These are phyloP conservation scores for Caenorhabditis imperialis DNA, from an alignment of 2,888 invertebrate species.

Conservation along the genomic window DNA sequence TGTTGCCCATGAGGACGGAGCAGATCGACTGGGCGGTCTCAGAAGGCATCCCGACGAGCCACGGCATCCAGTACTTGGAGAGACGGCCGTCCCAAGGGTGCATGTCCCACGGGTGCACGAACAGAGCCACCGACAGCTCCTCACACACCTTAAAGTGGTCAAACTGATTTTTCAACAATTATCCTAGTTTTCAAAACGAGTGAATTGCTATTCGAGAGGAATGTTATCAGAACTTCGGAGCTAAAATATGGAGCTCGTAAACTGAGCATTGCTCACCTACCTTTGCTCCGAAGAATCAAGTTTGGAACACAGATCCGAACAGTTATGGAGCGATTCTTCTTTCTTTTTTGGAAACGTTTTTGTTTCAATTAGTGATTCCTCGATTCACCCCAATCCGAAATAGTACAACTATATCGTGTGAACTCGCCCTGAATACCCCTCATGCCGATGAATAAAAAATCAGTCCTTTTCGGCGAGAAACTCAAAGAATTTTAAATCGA, in stretches of 20 bases:
- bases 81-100: slow-evolving; percentile 80
- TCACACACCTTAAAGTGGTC: slow-evolving; percentile 79
- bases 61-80: slow-evolving; percentile 82
- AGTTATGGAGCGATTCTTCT: no score
- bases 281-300: no score
- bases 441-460: slow-evolving; percentile 2
- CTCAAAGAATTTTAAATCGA: background rate
- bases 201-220: no score
- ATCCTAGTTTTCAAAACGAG: no score
- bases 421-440: no score
- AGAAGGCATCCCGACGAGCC: slow-evolving; percentile 82
- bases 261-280: no score
- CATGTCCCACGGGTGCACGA: slow-evolving; percentile 83
- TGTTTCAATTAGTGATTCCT: background rate
- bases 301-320: no score
- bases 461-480: background rate
- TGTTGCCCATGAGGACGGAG: slow-evolving; percentile 81
- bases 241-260: no score
- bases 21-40: slow-evolving; percentile 82
- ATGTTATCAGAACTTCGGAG: no score
- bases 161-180: no score
- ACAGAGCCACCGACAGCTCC: slow-evolving; percentile 80
- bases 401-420: no score
- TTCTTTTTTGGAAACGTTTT: no score
- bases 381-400: background rate